Evolutionary conservation across 2,888 invertebrate species (phyloP), one percentile per base, ranked within the genome.

Genomic region (Microplitis deprimator): DNA sequence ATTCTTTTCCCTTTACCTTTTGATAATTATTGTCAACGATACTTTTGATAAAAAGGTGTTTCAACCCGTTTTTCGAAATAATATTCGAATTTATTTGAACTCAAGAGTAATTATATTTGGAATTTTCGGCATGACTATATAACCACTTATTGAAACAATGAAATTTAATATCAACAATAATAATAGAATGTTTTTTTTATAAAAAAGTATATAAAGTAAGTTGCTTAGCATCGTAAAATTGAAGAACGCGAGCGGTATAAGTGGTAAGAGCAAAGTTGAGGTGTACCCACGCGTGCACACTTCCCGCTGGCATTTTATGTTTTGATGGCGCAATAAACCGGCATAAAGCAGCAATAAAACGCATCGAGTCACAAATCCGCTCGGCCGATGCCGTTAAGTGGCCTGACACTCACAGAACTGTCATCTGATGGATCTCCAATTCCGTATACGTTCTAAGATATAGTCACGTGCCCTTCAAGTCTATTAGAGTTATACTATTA

Each of bases 291-390:
- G 86, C 87, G 88, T 86, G 86, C 85, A 86, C 87, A 82, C 87
- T 83, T 84, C 85, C 84, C 83, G 85, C 82, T 83, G 87, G 87
- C 88, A 87, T 89, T 90, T 90, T 89, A 89, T 88, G 89, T 87
- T 89, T 89, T 89, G 89, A 90, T 89, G 88, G 89, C 85, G 89
- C 89, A 89, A 89, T 90, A 90, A 89, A 90, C 84, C 86, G 88
- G 80, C 88, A 87, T 88, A 89, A 89, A 89, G 89, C 86, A 89
- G 89, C 88, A 87, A 87, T 89, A 89, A 89, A 89, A 89, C 88
- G 89, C 89, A 89, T 89, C 87, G 89, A 89, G 89, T 88, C 89
- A 86, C 89, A 89, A 89, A 89, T 89, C 89, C 88, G 86, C 87
- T 88, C 85, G 85, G 87, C 86, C 87, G 87, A 89, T 87, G 89